phyloP scores from a whole-genome alignment of 2,113 vertebrate species.

The Leucoraja erinaceus region DNA sequence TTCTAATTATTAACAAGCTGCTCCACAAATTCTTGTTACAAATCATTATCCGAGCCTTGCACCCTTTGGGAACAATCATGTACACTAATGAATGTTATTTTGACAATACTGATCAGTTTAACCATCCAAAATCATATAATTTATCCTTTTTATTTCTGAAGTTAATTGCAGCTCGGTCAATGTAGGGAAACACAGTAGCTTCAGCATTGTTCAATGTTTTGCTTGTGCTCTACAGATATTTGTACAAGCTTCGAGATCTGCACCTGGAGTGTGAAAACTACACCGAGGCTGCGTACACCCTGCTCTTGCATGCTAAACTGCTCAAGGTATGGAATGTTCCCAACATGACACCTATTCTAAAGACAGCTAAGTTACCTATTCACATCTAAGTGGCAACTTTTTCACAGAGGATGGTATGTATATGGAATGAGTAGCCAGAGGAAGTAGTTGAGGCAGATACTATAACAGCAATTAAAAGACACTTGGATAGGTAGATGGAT shows the following conservation, averaged over 20 bases:
- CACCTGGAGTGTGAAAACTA: constrained; percentile 92
- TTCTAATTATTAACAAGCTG: background rate
- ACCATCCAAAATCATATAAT: constrained; percentile 11
- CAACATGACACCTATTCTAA: background rate
- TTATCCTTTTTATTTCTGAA: background rate
- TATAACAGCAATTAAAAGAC: no score
- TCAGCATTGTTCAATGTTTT: background rate
- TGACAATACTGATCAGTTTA: background rate
- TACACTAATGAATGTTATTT: constrained; percentile 28
- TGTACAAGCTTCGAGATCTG: constrained; percentile 90
- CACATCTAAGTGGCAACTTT: background rate
- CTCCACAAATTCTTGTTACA: constrained; percentile 1
- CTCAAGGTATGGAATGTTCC: constrained; percentile 68
- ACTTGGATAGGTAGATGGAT: no score
- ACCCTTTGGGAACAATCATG: background rate
- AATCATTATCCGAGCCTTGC: background rate
- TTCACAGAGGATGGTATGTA: no score
- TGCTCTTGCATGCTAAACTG: constrained; percentile 86
- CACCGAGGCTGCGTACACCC: constrained; percentile 89
- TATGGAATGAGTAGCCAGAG: no score
- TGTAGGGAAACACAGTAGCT: background rate
- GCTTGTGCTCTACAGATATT: constrained; percentile 66
- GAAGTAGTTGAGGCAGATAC: no score
- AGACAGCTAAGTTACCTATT: background rate
- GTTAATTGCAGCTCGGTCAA: constrained; percentile 18